phyloP scores from a whole-genome alignment of 2,888 invertebrate genomes.

The Eutolmus rufibarbis region DNA sequence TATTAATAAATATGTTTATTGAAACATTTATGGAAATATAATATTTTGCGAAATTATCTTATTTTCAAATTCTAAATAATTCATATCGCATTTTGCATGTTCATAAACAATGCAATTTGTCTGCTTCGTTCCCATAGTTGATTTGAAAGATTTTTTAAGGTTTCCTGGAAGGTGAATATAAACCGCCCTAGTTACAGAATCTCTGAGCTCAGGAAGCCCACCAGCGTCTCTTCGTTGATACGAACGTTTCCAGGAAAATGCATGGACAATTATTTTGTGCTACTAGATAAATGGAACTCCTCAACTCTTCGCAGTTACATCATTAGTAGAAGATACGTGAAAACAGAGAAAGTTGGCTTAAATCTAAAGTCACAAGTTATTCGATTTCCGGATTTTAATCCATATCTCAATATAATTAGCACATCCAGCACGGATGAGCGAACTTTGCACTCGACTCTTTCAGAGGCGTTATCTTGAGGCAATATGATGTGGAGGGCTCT shows the following conservation, averaged over 20 bases:
- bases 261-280: not conserved
- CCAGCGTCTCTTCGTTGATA: not conserved
- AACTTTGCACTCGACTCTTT: not conserved
- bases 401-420: slow-evolving; percentile 8
- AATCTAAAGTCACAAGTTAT: not conserved
- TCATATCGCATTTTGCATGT: too few species aligned
- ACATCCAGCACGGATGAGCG: not conserved
- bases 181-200: not conserved
- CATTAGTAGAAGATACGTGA: not conserved
- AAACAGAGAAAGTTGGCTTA: not conserved
- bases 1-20: too few species aligned
- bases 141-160: not conserved
- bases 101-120: not conserved
- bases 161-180: not conserved
- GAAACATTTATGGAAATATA: too few species aligned
- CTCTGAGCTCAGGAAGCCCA: not conserved
- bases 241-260: not conserved
- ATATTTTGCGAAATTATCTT: too few species aligned
- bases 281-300: not conserved
- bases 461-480: not conserved
- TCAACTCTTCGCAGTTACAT: not conserved
- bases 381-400: not conserved
- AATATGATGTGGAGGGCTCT: not conserved
- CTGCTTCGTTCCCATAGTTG: not conserved
- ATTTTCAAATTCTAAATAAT: too few species aligned